Base-by-base conservation (phyloP, 2,113 vertebrate species). In the Procapra przewalskii region DNA sequence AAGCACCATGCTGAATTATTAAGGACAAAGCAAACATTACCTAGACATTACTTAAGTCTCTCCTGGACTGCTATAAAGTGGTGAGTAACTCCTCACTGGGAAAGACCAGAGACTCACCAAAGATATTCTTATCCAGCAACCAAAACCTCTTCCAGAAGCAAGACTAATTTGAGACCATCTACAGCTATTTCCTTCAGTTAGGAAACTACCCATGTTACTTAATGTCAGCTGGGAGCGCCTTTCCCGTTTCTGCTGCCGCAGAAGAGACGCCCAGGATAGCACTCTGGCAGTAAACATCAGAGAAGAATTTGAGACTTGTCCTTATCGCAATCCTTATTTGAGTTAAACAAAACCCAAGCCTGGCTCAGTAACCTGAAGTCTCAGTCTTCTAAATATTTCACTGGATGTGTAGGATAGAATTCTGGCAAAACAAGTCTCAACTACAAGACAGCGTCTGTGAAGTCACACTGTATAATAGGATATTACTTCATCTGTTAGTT, bases 321-420 rank as follows among this genome's bases (percentile, higher is more conserved):
- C 54, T 97, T 95, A 92, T 96, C 94, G 31, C 62, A 27, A 75
- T 54, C 80, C 48, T 79, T 79, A 71, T 96, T 94, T 59, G 81
- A 95, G 67, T 67, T 88, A 94, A 97, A 95, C 54, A 95, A 96
- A 82, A 55, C 36, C 54, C 48, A 40, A 71, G 45, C 45, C 83
- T 84, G 40, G 36, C 43, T 94, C 45, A 43, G 94, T 84, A 96
- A 97, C 91, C 43, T 75, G 89, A 96, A 87, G 88, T 71, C 45
- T 94, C 45, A 62, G 75, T 25, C 93, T 90, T 13, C n/a, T 98
- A 83, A 96, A 98, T 98, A 98, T 97, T 97, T 97, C 82, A 98
- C 77, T 45, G 54, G 57, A 80, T 92, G n/a, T 94, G 96, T 88
- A 97, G 96, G 88, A 50, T 80, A 91, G 89, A 83, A 94, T 93